phyloP scores from a whole-genome alignment of 2,113 vertebrate species.

The Oncorhynchus clarkii region DNA sequence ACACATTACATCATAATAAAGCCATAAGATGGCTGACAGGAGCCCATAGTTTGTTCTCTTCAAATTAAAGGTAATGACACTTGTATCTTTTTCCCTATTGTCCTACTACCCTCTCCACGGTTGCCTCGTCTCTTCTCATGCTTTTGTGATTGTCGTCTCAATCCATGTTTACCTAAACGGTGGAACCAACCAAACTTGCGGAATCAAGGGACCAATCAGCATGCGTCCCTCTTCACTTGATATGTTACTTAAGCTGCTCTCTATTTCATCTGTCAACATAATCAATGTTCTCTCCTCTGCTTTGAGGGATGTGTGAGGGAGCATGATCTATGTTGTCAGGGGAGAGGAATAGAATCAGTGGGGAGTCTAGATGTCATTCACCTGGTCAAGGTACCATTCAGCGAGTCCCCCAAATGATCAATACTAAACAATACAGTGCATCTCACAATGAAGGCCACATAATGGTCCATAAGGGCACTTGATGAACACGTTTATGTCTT shows the following conservation, averaged over 20 bases:
- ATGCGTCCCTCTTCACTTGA: background rate
- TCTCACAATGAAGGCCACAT: background rate
- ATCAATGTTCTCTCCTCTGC: constrained; percentile 6
- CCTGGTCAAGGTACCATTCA: background rate
- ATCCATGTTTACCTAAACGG: background rate
- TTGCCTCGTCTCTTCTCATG: background rate
- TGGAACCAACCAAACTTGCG: background rate
- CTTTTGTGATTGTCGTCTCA: background rate
- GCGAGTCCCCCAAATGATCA: background rate
- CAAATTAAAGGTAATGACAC: too few relatives aligned
- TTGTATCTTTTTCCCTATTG: background rate
- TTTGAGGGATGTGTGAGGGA: background rate
- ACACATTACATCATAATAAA: background rate
- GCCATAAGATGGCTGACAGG: background rate
- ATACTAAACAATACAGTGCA: background rate
- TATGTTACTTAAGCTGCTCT: constrained; percentile 13
- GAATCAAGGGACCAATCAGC: background rate
- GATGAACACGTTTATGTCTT: too few relatives aligned
- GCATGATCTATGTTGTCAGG: constrained; percentile 6
- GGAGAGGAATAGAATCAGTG: background rate
- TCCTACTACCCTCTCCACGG: background rate
- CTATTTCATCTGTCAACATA: constrained; percentile 32
- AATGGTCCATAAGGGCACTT: background rate
- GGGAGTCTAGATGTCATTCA: background rate
- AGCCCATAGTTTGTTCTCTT: too few relatives aligned